Evolutionary conservation across 1,140 invertebrate species (phyloP).

Genomic region (Oppia nitens): DNA sequence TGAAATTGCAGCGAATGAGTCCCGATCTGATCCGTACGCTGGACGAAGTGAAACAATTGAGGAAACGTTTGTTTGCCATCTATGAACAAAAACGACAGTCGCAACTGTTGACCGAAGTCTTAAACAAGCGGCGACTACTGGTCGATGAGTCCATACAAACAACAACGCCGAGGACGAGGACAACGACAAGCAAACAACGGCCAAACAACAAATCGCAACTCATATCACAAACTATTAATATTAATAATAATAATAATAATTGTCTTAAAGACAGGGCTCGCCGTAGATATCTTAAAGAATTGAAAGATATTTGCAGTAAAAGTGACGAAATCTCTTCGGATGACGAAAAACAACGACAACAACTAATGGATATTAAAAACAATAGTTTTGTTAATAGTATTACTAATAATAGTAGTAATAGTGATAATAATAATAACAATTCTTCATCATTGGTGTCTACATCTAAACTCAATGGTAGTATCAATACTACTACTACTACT

Average conservation of each 20-base stretch:
- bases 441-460: background rate
- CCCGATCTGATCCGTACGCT: slow-evolving; percentile 6
- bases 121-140: background rate
- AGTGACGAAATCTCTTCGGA: background rate
- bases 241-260: too few relatives aligned
- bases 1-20: background rate
- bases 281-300: background rate
- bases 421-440: background rate
- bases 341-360: background rate
- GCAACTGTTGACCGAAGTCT: slow-evolving; percentile 4
- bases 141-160: slow-evolving; percentile 1
- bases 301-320: background rate
- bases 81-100: slow-evolving; percentile 11
- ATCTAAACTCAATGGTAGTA: background rate
- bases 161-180: background rate
- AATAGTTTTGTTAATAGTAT: too few relatives aligned
- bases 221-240: background rate
- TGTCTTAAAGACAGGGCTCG: background rate
- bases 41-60: slow-evolving; percentile 6
- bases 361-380: too few relatives aligned
- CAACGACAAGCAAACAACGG: background rate
- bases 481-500: too few relatives aligned
- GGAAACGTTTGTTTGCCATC: background rate
- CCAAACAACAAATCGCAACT: background rate
- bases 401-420: too few relatives aligned